Base-by-base conservation (phyloP, 2,113 vertebrate genomes). In the Poeciliopsis turrubarensis region DNA sequence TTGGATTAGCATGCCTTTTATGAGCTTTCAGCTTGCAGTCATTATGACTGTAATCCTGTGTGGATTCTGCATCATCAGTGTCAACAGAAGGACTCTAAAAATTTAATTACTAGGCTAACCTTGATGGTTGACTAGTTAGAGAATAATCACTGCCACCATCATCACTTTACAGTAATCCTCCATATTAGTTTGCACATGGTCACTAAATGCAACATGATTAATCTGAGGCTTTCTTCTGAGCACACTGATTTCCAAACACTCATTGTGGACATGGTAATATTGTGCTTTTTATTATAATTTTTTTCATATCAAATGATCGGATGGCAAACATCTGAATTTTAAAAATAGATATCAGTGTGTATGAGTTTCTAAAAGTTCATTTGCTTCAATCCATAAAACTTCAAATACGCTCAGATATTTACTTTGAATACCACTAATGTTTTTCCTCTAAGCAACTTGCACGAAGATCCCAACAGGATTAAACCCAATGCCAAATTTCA, bases 1-100 rank as follows among this genome's bases (percentile, higher is more conserved):
- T 68, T 86, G 72, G 80, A 87, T 88, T 74, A 79, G 60, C 67
- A 14, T 22, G 47, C 74, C 63, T 9, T 74, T 79, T 44, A 60
- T 70, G 60, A 80, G 84, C 74, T 87, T 78, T 69, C n/a, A 68
- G 76, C 54, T 81, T 69, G 73, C 37, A n/a, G 67, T 81, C 75
- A 81, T 88, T 84, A 66, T 69, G 44, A 73, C 68, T 78, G 30
- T 83, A 88, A 85, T 79, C 74, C 82, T 68, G 44, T 15, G 19
- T 73, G 62, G 34, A 83, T 86, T 14, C 13, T 82, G 32, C 70
- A 64, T 69, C 69, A 74, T 77, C 62, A 61, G 51, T 68, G 54
- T 69, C 80, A 81, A 57, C 6, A 54, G n/a, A 17, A 44, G 27
- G 47, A 65, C 70, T 54, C 8, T 12, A 78, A 25, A 80, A 68